Evolutionary conservation across 64 coral and sea anemone genomes (phyloP).

Genomic region (Actinia equina): DNA sequence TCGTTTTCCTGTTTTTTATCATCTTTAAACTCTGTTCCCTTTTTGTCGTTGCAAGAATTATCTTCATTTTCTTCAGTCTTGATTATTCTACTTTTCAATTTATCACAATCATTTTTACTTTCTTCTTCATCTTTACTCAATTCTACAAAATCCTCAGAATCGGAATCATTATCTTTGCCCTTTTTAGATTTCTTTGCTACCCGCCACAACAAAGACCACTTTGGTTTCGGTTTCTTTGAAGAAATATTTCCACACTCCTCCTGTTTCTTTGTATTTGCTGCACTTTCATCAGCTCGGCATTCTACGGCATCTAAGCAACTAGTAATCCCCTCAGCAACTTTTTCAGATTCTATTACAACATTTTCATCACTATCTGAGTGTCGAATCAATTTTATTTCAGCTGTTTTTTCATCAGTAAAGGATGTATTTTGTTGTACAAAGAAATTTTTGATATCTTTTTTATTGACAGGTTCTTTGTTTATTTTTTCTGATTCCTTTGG

Average conservation of each 20-base stretch:
- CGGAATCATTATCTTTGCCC: neutral
- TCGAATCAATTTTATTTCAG: neutral
- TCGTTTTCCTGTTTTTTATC: neutral
- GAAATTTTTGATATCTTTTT: conserved; percentile 12
- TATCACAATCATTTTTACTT: neutral
- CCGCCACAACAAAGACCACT: neutral
- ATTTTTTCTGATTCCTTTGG: neutral
- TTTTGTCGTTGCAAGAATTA: neutral
- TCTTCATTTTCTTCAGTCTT: neutral
- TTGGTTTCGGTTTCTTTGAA: neutral
- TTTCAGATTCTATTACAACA: neutral
- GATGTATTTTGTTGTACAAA: neutral
- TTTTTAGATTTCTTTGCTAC: neutral
- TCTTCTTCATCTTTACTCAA: neutral
- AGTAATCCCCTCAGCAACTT: neutral
- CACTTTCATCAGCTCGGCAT: neutral
- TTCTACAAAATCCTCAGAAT: neutral
- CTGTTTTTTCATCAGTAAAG: neutral
- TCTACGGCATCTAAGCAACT: neutral
- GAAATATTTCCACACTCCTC: neutral
- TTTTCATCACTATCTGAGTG: neutral
- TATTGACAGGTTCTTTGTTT: neutral
- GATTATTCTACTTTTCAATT: neutral
- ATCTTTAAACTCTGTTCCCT: neutral
- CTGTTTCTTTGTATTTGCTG: neutral